Percentiles rank a stretch among this genome's conserved stretches.
phyloP scores from a whole-genome alignment of 2,797 vertebrate genomes.

The Hapalemur alaotrensis region DNA sequence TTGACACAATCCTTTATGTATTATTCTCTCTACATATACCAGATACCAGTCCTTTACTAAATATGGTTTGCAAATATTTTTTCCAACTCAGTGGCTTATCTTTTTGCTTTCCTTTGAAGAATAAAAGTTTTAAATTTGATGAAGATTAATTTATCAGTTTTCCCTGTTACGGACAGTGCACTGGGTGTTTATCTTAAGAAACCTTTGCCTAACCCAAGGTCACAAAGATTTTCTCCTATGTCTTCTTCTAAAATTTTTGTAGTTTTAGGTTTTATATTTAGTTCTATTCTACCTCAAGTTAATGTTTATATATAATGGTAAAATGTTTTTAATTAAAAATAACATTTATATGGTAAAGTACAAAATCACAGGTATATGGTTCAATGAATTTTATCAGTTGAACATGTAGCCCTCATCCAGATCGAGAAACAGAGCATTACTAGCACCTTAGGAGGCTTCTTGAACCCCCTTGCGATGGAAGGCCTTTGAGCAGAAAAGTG shows the following conservation, averaged over 20 bases:
- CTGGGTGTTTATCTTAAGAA: not conserved
- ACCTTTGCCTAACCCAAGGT: not conserved
- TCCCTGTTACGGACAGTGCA: not conserved
- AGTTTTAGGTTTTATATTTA: slow-evolving; percentile 22
- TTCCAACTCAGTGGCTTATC: not conserved
- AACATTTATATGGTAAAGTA: not conserved
- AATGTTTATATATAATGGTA: not conserved
- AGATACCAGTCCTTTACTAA: not conserved
- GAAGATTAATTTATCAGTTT: not conserved
- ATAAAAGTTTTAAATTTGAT: not conserved
- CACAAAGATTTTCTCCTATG: not conserved
- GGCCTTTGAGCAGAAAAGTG: not conserved
- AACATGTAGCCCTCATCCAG: not conserved
- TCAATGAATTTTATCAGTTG: not conserved
- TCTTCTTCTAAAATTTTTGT: not conserved
- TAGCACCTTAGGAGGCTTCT: not conserved
- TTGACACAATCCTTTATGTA: not conserved
- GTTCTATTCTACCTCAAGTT: not conserved
- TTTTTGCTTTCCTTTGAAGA: slow-evolving; percentile 39
- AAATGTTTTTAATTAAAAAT: not conserved
- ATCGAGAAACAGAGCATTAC: not conserved
- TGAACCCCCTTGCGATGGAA: not conserved
- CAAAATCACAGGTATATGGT: not conserved
- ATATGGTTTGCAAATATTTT: slow-evolving; percentile 19
- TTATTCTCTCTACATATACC: not conserved